A percentile compares a stretch with the other conserved stretches of the same genome.
Conservation (phyloP, 2,797 vertebrate genomes). For the Knipowitschia caucasica region DNA sequence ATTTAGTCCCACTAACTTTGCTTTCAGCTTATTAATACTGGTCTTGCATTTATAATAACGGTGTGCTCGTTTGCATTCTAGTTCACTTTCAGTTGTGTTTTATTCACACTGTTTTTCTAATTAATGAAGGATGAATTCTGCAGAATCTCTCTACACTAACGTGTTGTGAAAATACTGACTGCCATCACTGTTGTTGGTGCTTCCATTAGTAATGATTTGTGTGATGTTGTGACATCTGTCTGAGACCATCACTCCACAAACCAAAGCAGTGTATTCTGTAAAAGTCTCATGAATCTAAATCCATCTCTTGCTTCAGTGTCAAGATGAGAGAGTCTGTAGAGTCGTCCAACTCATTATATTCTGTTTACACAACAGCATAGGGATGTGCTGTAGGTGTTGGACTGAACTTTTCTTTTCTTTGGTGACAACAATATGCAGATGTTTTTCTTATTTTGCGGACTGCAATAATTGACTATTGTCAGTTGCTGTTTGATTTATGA, state of each 20-base stretch:
- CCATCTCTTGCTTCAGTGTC: conserved; percentile 13
- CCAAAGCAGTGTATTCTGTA: conserved; percentile 15
- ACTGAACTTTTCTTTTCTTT: neutral
- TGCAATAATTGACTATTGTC: no score
- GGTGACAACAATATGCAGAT: neutral
- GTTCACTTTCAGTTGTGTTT: no score
- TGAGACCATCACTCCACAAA: conserved; percentile 29
- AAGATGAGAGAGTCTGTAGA: neutral
- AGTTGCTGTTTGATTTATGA: neutral
- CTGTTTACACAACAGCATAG: neutral
- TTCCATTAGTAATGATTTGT: conserved; percentile 35
- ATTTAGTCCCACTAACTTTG: no score
- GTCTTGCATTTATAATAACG: no score
- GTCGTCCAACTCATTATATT: neutral
- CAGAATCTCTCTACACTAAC: no score
- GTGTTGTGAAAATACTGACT: neutral
- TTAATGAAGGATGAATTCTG: no score
- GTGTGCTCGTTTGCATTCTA: no score
- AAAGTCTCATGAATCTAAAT: conserved; percentile 31
- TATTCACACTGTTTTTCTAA: no score
- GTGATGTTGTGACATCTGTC: conserved; percentile 21
- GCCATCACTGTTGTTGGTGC: conserved; percentile 33
- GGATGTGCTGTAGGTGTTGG: neutral
- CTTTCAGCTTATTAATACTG: no score
- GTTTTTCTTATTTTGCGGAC: neutral